Base-by-base conservation (phyloP, 30 jellyfish, hydroid and myxozoan genomes). In the Euphysa ruthae region DNA sequence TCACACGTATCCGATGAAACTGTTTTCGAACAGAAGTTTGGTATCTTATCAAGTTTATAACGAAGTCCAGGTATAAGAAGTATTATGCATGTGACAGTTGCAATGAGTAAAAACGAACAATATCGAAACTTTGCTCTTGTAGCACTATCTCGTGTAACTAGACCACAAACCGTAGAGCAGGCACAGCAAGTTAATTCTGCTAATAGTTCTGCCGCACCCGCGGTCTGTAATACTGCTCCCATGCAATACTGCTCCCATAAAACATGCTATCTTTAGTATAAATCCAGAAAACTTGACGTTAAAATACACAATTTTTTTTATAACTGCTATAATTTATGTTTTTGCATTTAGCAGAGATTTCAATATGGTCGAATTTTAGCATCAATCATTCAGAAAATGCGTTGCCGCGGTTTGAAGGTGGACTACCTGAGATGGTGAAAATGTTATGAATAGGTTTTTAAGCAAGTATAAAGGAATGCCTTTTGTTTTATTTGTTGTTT, bases 171-270 rank as follows among this genome's bases (percentile, higher is more conserved):
- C 3, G 97, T 79, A 16, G 97, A 88, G 43, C 95, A 81, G 55
- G 97, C 97, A 69, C 97, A 88, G 68, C 97, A 88, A 49, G 97
- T 93, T 58, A 88, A 81, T 63, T 88, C 97, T 66, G 97, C 94
- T 69, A 91, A 94, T 22, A 88, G 55, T 69, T 88, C 97, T 66
- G 97, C 97, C 82, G 94, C 97, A 6, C 97, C 97, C 63, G 97
- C 97, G 78, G 97, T 88, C 49, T 81, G 93, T 61, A 81, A 81
- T 44, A 75, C 94, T 49, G 97, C 97, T 80, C 97, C 97, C 97
- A 88, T 88, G 55, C 23, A 46, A 46, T 29, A 46, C 23, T 29
- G 60, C n/a, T n/a, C n/a, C n/a, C n/a, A n/a, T n/a, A n/a, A n/a
- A n/a, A n/a, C n/a, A n/a, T n/a, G n/a, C n/a, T n/a, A n/a, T n/a